Conservation (phyloP, 2,113 vertebrate species). For the Aspiorhynchus laticeps region DNA sequence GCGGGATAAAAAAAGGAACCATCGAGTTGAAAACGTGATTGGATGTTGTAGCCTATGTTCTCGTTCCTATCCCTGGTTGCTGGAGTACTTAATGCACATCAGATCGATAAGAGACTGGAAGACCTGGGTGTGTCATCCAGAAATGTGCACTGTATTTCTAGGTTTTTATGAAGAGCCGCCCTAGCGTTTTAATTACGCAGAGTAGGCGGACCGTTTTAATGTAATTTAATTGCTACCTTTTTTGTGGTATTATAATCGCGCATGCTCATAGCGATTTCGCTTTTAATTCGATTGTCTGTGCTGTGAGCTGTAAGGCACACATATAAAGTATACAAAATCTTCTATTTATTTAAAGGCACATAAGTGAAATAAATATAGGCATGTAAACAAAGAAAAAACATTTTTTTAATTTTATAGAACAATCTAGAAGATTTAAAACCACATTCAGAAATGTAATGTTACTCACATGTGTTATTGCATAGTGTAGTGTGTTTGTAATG, state of each 20-base stretch:
- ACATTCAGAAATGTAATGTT: neutral
- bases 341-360: neutral
- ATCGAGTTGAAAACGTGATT: no score
- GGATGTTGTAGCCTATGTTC: no score
- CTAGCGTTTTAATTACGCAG: no score
- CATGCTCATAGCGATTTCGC: no score
- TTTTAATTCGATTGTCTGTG: no score
- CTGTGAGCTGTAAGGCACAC: no score
- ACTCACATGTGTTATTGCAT: neutral
- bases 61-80: neutral
- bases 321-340: neutral
- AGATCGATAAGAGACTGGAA: neutral
- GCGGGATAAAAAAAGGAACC: no score
- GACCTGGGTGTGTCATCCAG: no score
- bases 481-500: neutral
- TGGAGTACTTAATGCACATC: neutral
- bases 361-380: neutral
- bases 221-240: neutral
- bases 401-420: neutral
- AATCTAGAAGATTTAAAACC: neutral
- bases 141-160: no score
- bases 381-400: neutral
- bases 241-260: neutral
- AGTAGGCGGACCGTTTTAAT: neutral
- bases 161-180: no score